Base-by-base conservation (phyloP, 2,888 invertebrate species). In the Oscheius sp. region DNA sequence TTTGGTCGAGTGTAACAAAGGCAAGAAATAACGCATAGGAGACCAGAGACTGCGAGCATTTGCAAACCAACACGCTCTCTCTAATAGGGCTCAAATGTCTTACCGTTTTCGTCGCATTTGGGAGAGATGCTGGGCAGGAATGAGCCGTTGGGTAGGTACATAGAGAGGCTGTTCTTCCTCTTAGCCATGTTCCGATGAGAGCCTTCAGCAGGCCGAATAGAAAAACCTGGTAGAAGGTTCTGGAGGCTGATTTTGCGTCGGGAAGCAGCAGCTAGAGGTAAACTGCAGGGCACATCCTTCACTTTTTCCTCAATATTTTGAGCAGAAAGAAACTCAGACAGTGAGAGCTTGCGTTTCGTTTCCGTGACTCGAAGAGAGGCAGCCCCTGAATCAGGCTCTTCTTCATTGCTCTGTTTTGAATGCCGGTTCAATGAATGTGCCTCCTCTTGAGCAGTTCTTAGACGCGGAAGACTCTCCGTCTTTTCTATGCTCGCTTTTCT, bases 281-380 rank as follows among this genome's bases (percentile, higher is more conserved):
- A 7, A 42, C 42, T 21, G 21, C 32, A 2, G 33, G 3, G 60
- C n/a, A 5, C 42, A 35, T 11, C 60, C 11, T 33, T 2, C 7
- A 60, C 37, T 60, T 60, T 60, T 35, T 60, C 37, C 2, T 33
- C 60, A 42, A 42, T 42, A 35, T 7, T 2, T 37, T n/a, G 35
- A 35, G 60, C n/a, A 33, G 60, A 33, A 2, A 60, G 37, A 37
- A 60, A 60, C n/a, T 60, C 60, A 7, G 60, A 35, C 35, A 60
- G 37, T 13, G 60, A 60, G n/a, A 60, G n/a, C 37, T 60, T 60
- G 37, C n/a, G 37, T 4, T 11, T 60, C 37, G 35, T 60, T 35
- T 9, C 60, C 4, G 42, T 60, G 53, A 29, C 53, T 21, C 4
- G 53, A 21, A 11, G 11, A 7, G 53, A 13, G 29, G 53, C 29